Conservation (phyloP, 2,888 invertebrate genomes). For the Dyspetes luteomarginatus region DNA sequence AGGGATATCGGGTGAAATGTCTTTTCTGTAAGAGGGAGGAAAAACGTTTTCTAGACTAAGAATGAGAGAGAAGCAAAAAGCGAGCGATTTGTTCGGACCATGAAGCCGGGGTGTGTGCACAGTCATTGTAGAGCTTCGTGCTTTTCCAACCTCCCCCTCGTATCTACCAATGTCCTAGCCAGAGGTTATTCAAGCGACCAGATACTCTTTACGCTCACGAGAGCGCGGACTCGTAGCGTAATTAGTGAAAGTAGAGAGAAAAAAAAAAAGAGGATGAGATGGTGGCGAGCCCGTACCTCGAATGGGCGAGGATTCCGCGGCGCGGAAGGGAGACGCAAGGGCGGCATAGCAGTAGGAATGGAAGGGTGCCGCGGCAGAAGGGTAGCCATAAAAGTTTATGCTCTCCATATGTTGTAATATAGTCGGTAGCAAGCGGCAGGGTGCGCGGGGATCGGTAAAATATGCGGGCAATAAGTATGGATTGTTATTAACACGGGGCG, state of each 20-base stretch:
- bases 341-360: slow-evolving; percentile 53
- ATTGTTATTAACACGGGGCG: slow-evolving; percentile 84
- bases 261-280: slow-evolving; percentile 64
- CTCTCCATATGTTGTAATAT: slow-evolving; percentile 84
- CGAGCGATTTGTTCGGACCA: slow-evolving; percentile 51
- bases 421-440: slow-evolving; percentile 76
- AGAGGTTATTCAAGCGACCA: slow-evolving; percentile 64
- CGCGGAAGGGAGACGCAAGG: slow-evolving; percentile 66
- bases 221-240: slow-evolving; percentile 64
- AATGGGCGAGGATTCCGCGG: slow-evolving; percentile 68
- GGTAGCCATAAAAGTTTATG: slow-evolving; percentile 84
- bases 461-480: slow-evolving; percentile 84
- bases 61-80: slow-evolving; percentile 48
- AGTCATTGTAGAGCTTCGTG: slow-evolving; percentile 48
- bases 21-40: slow-evolving; percentile 12
- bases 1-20: neutral
- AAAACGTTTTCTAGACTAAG: slow-evolving; percentile 17
- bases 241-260: slow-evolving; percentile 71
- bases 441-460: slow-evolving; percentile 83
- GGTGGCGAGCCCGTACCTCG: slow-evolving; percentile 66
- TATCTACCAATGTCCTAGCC: slow-evolving; percentile 42
- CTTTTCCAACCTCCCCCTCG: slow-evolving; percentile 56
- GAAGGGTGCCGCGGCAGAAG: slow-evolving; percentile 77
- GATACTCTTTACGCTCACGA: slow-evolving; percentile 42
- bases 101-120: slow-evolving; percentile 46